Percentiles rank a stretch among this genome's conserved stretches.
These are phyloP conservation scores for Drosophila teissieri DNA, from an alignment of 1,140 invertebrate genomes.

Conservation along the genomic window DNA sequence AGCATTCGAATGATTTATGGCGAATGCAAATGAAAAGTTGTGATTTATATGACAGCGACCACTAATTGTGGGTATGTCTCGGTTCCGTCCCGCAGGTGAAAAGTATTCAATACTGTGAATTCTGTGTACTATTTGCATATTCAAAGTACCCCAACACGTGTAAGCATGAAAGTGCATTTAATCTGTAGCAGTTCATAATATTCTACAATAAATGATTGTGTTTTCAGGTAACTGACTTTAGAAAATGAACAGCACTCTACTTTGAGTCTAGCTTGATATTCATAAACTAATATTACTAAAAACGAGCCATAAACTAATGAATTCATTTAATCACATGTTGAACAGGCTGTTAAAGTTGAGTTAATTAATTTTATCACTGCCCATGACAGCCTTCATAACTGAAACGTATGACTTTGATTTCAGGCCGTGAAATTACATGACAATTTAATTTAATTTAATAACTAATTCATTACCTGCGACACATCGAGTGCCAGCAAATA, in stretches of 20 bases:
- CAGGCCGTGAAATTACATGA: background rate
- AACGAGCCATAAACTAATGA: no score
- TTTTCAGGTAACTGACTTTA: no score
- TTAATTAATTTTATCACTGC: no score
- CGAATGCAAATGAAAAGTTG: slow-evolving; percentile 37
- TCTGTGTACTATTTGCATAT: slow-evolving; percentile 33
- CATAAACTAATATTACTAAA: no score
- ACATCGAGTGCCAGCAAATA: no score
- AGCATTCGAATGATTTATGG: slow-evolving; percentile 56
- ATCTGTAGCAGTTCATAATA: background rate
- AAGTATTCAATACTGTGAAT: slow-evolving; percentile 7
- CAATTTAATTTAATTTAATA: slow-evolving; percentile 1
- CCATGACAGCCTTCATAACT: no score
- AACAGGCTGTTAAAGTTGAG: no score
- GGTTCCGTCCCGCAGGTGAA: slow-evolving; percentile 6
- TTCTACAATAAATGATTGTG: no score
- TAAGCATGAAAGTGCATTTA: slow-evolving; percentile 8
- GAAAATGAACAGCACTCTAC: no score
- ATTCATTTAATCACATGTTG: no score
- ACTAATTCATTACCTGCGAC: background rate
- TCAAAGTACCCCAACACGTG: slow-evolving; percentile 29
- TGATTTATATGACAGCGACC: slow-evolving; percentile 56
- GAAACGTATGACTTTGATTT: no score
- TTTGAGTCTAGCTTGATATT: no score
- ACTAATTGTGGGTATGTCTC: slow-evolving; percentile 49